A percentile compares a stretch with the other conserved stretches of the same genome.
These are phyloP conservation scores for Athrips mouffetella DNA, from an alignment of 2,888 invertebrate species.

Conservation along the genomic window DNA sequence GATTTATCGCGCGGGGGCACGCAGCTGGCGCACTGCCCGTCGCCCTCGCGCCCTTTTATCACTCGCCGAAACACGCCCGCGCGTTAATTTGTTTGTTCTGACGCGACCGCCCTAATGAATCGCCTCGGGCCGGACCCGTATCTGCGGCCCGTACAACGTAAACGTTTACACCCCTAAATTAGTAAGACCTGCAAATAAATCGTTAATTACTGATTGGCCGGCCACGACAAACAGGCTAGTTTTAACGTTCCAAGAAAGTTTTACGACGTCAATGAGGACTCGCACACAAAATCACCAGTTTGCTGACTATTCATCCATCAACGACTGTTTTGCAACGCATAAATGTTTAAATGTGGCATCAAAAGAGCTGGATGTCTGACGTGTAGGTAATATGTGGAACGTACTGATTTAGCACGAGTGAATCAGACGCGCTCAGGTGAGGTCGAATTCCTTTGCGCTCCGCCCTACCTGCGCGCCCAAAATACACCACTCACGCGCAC, in stretches of 20 bases:
- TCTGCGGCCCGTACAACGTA: slow-evolving; percentile 58
- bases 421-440: slow-evolving; percentile 74
- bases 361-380: slow-evolving; percentile 50
- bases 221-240: slow-evolving; percentile 17
- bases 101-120: slow-evolving; percentile 75
- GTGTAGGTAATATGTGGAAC: slow-evolving; percentile 57
- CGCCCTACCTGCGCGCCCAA: slow-evolving; percentile 72
- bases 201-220: slow-evolving; percentile 57
- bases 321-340: slow-evolving; percentile 25
- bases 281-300: background rate
- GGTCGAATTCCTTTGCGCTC: slow-evolving; percentile 70
- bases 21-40: slow-evolving; percentile 65
- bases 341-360: slow-evolving; percentile 39
- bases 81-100: slow-evolving; percentile 77
- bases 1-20: slow-evolving; percentile 65
- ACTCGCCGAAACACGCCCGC: slow-evolving; percentile 70
- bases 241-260: slow-evolving; percentile 23
- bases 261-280: background rate
- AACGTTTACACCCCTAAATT: slow-evolving; percentile 67
- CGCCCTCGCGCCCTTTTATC: slow-evolving; percentile 72
- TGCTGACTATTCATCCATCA: slow-evolving; percentile 14
- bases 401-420: slow-evolving; percentile 70
- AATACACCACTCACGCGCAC: slow-evolving; percentile 62
- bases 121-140: slow-evolving; percentile 69
- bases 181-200: slow-evolving; percentile 63